A percentile compares a stretch with the other conserved stretches of the same genome.
phyloP scores from a whole-genome alignment of 2,888 invertebrate genomes.

The Nemotelus nigrinus region DNA sequence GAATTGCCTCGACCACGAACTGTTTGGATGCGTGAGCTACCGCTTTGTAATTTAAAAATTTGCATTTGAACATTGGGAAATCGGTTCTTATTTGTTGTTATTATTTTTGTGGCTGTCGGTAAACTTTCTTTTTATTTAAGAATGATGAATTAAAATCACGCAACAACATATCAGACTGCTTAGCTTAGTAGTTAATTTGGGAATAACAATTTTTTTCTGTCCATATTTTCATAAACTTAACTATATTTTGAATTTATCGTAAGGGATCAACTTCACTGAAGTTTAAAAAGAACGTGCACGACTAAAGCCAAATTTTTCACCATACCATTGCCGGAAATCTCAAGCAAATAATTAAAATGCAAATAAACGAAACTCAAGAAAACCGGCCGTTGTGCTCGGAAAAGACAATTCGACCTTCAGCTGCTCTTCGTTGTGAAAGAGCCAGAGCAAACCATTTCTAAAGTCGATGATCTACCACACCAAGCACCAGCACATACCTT shows the following conservation, averaged over 20 bases:
- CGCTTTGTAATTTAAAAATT: not conserved
- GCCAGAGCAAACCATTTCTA: not conserved
- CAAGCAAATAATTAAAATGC: conserved; percentile 2
- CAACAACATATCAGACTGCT: too few relatives aligned
- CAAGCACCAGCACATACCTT: not conserved
- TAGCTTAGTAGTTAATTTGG: too few relatives aligned
- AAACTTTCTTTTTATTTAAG: too few relatives aligned
- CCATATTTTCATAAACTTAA: too few relatives aligned
- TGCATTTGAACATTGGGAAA: not conserved
- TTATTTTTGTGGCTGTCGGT: not conserved
- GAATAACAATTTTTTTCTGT: too few relatives aligned
- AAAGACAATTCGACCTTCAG: conserved; percentile 2
- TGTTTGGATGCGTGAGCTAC: conserved; percentile 83
- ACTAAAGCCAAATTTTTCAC: not conserved
- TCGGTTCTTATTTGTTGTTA: too few relatives aligned
- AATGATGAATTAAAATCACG: too few relatives aligned
- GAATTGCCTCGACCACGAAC: conserved; percentile 99
- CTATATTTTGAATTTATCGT: too few relatives aligned
- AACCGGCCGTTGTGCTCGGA: not conserved
- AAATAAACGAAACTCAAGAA: not conserved
- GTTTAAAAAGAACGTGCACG: not conserved
- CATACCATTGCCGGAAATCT: not conserved
- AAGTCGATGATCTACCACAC: not conserved
- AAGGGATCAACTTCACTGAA: too few relatives aligned
- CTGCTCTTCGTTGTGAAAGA: not conserved